Conservation (phyloP, 1,140 invertebrate species). For the Sipha flava region DNA sequence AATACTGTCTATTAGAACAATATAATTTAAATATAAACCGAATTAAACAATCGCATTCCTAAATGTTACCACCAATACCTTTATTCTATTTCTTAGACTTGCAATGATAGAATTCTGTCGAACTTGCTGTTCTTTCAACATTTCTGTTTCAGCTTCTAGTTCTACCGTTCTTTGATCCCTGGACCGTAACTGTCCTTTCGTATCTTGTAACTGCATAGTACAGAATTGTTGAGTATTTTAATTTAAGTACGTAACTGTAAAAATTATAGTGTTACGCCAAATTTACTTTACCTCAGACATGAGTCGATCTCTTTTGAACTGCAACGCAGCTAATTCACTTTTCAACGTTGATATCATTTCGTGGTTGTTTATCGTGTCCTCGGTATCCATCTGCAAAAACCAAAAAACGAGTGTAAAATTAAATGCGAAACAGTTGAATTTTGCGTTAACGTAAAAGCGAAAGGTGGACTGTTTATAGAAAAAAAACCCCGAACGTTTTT, state of each 20-base stretch:
- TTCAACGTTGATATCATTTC: constrained; percentile 63
- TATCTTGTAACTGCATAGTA: constrained; percentile 51
- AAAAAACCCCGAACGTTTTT: background rate
- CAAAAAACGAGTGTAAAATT: background rate
- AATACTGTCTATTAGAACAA: too few relatives aligned
- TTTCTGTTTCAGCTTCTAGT: constrained; percentile 59
- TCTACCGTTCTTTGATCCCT: constrained; percentile 59
- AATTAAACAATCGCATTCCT: too few relatives aligned
- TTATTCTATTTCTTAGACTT: constrained; percentile 66
- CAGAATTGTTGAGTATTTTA: background rate
- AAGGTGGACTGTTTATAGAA: background rate
- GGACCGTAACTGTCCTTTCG: constrained; percentile 55
- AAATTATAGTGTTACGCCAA: too few relatives aligned
- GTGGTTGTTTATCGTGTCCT: constrained; percentile 49
- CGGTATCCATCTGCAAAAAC: constrained; percentile 42
- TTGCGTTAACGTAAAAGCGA: background rate
- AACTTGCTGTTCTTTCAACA: constrained; percentile 66
- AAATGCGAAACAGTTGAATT: background rate
- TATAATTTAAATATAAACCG: too few relatives aligned
- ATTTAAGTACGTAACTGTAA: background rate
- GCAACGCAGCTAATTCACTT: constrained; percentile 67
- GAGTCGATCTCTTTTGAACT: constrained; percentile 72
- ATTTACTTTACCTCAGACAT: constrained; percentile 60
- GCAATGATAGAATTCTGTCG: constrained; percentile 67
- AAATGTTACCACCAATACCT: too few relatives aligned